These are phyloP conservation scores for Hypomecis atomaria DNA, from an alignment of 2,888 invertebrate species.

Conservation along the genomic window DNA sequence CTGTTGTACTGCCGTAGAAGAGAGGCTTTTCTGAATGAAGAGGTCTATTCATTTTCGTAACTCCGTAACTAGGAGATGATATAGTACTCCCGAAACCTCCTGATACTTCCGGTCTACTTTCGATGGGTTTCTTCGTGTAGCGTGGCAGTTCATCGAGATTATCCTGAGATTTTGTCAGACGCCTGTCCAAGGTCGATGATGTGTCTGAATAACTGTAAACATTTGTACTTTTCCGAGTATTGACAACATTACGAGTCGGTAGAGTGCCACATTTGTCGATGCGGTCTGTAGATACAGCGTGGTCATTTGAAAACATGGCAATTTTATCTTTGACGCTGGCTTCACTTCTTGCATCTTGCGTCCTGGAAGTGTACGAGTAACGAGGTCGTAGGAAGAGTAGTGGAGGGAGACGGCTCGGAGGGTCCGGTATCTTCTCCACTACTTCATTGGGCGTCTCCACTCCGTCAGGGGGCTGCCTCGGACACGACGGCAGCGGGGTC, in stretches of 20 bases:
- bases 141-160: conserved; percentile 81
- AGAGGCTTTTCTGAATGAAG: conserved; percentile 66
- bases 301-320: conserved; percentile 91
- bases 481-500: conserved; percentile 83
- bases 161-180: conserved; percentile 79
- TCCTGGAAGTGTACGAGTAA: conserved; percentile 81
- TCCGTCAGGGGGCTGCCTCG: conserved; percentile 92
- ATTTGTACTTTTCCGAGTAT: conserved; percentile 63
- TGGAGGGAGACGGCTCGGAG: conserved; percentile 70
- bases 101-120: conserved; percentile 75
- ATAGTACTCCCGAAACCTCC: conserved; percentile 77
- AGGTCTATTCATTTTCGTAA: conserved; percentile 50
- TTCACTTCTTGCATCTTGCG: conserved; percentile 91
- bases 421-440: conserved; percentile 82
- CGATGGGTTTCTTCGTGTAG: conserved; percentile 66
- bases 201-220: conserved; percentile 65
- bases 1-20: conserved; percentile 78
- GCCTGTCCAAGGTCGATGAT: conserved; percentile 72
- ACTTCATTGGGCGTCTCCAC: conserved; percentile 91
- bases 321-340: conserved; percentile 94
- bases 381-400: conserved; percentile 62
- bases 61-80: conserved; percentile 54
- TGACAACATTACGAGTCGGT: conserved; percentile 62
- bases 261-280: conserved; percentile 76
- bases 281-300: conserved; percentile 68